These are phyloP conservation scores for Heliconius hermathena DNA, from an alignment of 1,140 invertebrate genomes.

Conservation along the genomic window DNA sequence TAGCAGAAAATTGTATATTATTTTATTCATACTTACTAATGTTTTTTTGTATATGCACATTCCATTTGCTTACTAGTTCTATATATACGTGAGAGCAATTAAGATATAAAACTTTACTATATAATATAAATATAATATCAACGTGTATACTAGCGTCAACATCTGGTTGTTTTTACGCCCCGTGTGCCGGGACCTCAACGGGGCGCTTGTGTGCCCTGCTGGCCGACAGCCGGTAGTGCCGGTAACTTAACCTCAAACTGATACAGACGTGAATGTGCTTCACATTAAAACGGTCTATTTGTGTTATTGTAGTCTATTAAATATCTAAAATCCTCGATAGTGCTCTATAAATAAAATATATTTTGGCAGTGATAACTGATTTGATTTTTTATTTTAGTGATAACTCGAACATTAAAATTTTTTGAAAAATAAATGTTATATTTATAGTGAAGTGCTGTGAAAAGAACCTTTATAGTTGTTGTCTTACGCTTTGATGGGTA, in stretches of 20 bases:
- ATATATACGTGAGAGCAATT: too few species aligned
- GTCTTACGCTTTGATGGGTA: neutral
- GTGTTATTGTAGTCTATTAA: conserved; percentile 43
- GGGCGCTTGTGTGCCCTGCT: conserved; percentile 64
- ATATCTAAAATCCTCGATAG: neutral
- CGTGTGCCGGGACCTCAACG: conserved; percentile 57
- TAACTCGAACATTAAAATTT: neutral
- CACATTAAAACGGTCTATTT: conserved; percentile 68
- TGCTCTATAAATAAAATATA: neutral
- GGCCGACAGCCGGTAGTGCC: conserved; percentile 73
- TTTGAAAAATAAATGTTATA: neutral
- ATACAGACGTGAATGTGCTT: conserved; percentile 77
- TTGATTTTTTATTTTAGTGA: too few species aligned
- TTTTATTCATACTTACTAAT: neutral
- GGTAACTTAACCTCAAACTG: conserved; percentile 80
- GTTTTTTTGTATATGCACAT: neutral
- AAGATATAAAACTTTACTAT: too few species aligned
- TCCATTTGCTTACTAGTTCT: too few species aligned
- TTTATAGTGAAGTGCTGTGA: neutral
- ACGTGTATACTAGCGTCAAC: conserved; percentile 21
- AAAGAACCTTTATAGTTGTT: neutral
- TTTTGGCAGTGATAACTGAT: neutral
- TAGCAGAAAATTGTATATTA: neutral
- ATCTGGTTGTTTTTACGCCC: conserved; percentile 55
- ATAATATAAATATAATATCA: conserved; percentile 10